Evolutionary conservation across 2,797 vertebrate species (phyloP), one percentile per base, ranked within the genome.

Genomic region (Thaleichthys pacificus): DNA sequence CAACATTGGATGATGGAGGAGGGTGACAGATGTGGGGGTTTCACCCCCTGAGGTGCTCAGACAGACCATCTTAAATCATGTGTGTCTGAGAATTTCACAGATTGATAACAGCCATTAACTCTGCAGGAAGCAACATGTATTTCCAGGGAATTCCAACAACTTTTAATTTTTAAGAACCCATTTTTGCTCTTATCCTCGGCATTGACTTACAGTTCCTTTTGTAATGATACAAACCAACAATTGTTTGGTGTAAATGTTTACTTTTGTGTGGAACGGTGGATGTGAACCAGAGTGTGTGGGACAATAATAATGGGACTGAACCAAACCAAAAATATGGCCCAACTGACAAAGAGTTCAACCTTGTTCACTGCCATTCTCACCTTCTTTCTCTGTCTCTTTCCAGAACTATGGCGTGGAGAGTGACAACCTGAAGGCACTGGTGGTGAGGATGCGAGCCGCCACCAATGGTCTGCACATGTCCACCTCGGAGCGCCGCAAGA

Each of bases 401-500:
- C 88, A 99, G 97, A 99, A 99, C 91, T 98, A 97, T 70, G 96
- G 97, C 24, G 94, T 99, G 7, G 97, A 99, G 92, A 97, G 96
- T 0, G 97, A 98, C 87, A 99, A 95, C 71, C 93, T 99, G 93
- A 98, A 97, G 92, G 95, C 90, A 78, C 85, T 99, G 87, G 94
- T 97, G 68, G 89, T 96, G 86, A 95, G 95, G 80, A 94, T 99
- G 88, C 91, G 95, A 80, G 95, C 95, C 0, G 94, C 96, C 49
- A 94, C 95, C 82, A 95, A 94, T 85, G 96, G 94, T 68, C 91
- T 99, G 2, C 96, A 97, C 86, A 96, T 94, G 69, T 95, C 95
- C 78, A 95, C 96, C 0, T 92, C 93, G 2, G 95, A 94, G 70
- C 92, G 95, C 66, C 91, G 96, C 76, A 96, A 93, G 75, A 96